These are phyloP conservation scores for Lymantria monacha DNA, from an alignment of 2,888 invertebrate genomes.

Conservation along the genomic window DNA sequence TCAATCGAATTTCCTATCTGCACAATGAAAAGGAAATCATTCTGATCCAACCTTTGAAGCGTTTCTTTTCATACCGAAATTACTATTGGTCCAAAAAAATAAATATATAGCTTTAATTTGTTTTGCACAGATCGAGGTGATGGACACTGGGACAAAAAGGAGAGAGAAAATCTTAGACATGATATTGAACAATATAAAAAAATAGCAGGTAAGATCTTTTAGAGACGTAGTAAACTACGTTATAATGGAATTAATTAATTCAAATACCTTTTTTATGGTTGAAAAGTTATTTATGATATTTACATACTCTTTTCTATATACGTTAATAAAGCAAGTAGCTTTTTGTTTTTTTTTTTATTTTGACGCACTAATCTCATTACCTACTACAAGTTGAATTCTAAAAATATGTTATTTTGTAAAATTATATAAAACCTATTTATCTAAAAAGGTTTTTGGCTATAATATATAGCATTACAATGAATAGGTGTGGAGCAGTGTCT, in stretches of 20 bases:
- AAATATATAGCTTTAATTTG: constrained; percentile 48
- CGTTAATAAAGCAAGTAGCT: too few relatives aligned
- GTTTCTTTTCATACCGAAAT: constrained; percentile 36
- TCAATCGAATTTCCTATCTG: constrained; percentile 39
- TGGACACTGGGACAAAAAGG: constrained; percentile 66
- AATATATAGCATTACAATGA: too few relatives aligned
- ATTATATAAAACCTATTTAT: too few relatives aligned
- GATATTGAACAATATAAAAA: constrained; percentile 60
- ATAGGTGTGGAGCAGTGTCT: too few relatives aligned
- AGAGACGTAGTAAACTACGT: neutral
- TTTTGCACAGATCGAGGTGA: constrained; percentile 62
- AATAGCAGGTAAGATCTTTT: constrained; percentile 53
- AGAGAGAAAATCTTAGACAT: constrained; percentile 54
- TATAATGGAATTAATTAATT: neutral
- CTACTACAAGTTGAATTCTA: too few relatives aligned
- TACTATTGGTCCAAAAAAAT: constrained; percentile 32
- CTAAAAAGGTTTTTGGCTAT: too few relatives aligned
- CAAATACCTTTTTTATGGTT: neutral
- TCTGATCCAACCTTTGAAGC: constrained; percentile 30
- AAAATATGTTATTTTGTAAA: too few relatives aligned
- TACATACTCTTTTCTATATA: too few relatives aligned
- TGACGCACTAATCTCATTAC: too few relatives aligned
- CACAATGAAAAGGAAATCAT: constrained; percentile 44
- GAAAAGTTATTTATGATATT: too few relatives aligned
- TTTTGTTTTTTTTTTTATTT: too few relatives aligned